Conservation (phyloP, 2,888 invertebrate species). For the Galerucella calmariensis region DNA sequence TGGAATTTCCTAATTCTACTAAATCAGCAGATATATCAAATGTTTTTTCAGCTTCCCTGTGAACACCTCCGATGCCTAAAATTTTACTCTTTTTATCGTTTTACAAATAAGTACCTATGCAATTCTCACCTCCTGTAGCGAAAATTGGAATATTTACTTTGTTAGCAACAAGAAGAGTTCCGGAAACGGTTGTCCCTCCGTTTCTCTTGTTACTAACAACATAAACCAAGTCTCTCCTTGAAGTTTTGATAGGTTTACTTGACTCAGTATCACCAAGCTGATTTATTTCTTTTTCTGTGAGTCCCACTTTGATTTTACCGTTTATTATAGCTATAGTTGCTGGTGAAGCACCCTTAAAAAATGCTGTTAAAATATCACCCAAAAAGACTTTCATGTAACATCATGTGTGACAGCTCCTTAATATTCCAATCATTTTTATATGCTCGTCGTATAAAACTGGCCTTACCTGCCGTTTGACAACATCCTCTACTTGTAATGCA, state of each 20-base stretch:
- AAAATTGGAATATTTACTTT: slow-evolving; percentile 87
- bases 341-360: slow-evolving; percentile 80
- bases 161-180: slow-evolving; percentile 88
- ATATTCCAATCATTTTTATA: neutral
- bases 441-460: slow-evolving; percentile 17
- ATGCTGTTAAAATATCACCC: neutral
- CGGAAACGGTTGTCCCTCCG: slow-evolving; percentile 97
- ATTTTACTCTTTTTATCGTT: neutral
- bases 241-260: slow-evolving; percentile 79
- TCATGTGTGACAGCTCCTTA: neutral
- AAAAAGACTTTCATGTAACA: neutral
- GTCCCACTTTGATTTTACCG: slow-evolving; percentile 85
- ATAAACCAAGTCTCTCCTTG: slow-evolving; percentile 85
- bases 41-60: slow-evolving; percentile 85
- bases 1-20: slow-evolving; percentile 86
- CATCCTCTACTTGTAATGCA: slow-evolving; percentile 82
- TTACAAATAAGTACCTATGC: too few relatives aligned
- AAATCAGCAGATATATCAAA: slow-evolving; percentile 96
- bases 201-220: slow-evolving; percentile 75
- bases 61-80: slow-evolving; percentile 88
- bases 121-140: slow-evolving; percentile 84
- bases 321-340: slow-evolving; percentile 92
- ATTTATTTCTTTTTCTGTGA: slow-evolving; percentile 73
- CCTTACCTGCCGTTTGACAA: slow-evolving; percentile 75
- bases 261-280: slow-evolving; percentile 69